These are phyloP conservation scores for Menura novaehollandiae DNA, from an alignment of 2,113 vertebrate species.

Conservation along the genomic window DNA sequence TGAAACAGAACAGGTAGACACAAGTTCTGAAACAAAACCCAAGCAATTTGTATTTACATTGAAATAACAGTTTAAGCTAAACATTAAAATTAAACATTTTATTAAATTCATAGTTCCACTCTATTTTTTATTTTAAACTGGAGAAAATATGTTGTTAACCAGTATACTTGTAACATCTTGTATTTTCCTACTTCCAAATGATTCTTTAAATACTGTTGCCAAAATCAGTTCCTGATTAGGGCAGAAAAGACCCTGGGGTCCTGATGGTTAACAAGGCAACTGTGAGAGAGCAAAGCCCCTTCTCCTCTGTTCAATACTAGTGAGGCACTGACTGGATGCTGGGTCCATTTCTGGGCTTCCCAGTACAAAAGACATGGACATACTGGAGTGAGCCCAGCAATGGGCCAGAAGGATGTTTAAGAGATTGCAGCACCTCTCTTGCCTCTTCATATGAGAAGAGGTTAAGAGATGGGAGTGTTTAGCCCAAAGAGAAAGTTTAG, in stretches of 20 bases:
- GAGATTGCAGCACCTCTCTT: neutral
- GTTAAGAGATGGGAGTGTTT: neutral
- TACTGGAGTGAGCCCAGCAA: neutral
- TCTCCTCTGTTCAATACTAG: neutral
- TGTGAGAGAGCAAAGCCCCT: neutral
- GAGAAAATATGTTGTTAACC: neutral
- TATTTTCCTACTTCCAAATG: neutral
- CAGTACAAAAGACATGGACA: neutral
- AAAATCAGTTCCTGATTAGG: neutral
- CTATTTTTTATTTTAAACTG: neutral
- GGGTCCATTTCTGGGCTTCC: neutral
- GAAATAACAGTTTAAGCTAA: neutral
- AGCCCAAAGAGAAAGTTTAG: neutral
- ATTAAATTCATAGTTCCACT: neutral
- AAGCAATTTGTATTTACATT: neutral
- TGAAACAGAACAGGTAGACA: neutral
- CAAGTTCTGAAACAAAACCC: neutral
- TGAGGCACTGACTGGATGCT: neutral
- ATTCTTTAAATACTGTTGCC: neutral
- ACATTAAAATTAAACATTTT: neutral
- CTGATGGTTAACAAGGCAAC: neutral
- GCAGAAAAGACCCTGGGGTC: neutral
- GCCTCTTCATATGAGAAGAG: neutral
- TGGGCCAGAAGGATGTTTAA: neutral
- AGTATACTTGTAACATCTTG: neutral